phyloP scores from a whole-genome alignment of 2,113 vertebrate species.

The Hyperoodon ampullatus region DNA sequence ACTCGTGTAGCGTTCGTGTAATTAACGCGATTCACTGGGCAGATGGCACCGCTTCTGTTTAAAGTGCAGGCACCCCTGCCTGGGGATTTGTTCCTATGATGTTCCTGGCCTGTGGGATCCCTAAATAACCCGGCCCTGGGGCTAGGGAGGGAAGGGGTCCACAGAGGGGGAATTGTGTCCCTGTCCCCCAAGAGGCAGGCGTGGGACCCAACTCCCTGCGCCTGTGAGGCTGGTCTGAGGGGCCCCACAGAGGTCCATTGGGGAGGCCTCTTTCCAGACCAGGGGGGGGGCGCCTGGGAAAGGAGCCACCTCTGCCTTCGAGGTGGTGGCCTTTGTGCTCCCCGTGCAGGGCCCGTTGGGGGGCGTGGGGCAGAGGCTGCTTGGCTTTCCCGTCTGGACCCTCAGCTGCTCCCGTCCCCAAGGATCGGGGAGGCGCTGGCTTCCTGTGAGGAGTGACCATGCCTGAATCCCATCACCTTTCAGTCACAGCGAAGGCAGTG shows the following conservation, averaged over 20 bases:
- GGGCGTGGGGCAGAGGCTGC: neutral
- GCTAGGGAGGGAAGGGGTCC: neutral
- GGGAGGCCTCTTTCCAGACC: neutral
- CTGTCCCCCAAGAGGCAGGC: too few relatives aligned
- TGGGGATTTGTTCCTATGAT: neutral
- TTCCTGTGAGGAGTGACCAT: accelerated
- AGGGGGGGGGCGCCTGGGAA: accelerated
- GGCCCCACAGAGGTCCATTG: neutral
- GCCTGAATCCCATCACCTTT: accelerated
- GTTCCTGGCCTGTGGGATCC: neutral
- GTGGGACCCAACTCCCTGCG: accelerated
- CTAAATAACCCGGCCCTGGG: accelerated
- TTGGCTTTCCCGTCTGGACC: neutral
- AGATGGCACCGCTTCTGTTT: accelerated
- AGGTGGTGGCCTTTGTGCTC: accelerated
- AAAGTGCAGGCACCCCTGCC: neutral
- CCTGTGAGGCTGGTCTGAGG: neutral
- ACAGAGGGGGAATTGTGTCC: neutral
- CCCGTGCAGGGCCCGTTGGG: accelerated
- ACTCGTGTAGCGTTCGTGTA: neutral
- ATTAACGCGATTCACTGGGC: neutral
- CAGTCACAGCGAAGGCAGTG: accelerated
- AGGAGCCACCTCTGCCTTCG: accelerated
- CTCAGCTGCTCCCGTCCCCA: too few relatives aligned
- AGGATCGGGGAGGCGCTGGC: neutral